Base-by-base conservation (phyloP, 2,113 vertebrate species). In the Tauraco erythrolophus region DNA sequence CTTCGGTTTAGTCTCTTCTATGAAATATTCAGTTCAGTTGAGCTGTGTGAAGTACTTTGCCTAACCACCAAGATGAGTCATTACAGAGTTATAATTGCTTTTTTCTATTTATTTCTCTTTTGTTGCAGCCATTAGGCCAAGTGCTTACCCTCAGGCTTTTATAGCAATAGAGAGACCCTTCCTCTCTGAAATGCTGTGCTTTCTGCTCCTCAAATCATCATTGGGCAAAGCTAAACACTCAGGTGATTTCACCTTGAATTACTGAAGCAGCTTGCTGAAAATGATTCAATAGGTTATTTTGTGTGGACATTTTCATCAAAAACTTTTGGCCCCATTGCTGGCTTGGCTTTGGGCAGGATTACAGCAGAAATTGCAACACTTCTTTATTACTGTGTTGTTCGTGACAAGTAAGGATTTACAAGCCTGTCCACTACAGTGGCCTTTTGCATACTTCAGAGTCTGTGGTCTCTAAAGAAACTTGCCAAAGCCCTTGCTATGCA, bases 71-170 rank as follows among this genome's bases (percentile, higher is more conserved):
- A 45, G 15, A 54, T 70, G 85, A 97, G 35, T 96, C 89, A 91
- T 33, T 54, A 10, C 9, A 92, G 33, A 37, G 24, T 60, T 76
- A 23, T 48, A 74, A 89, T 93, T 93, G 61, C 77, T 84, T 37
- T 94, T 82, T 65, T 87, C 64, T 94, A 57, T 76, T 94, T 88
- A 65, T 97, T 94, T 93, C 74, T 88, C n/a, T 75, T 71, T 61
- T 75, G 56, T 24, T 43, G 31, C 50, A 89, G 53, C 48, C 58
- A 84, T 91, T 86, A 95, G 70, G 68, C 89, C 75, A 95, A 57
- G 76, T 94, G 56, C 57, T 95, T 95, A 88, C 72, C 41, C 56
- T 87, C 6, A 8, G 93, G 61, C 81, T 79, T 71, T 84, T 58
- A 72, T 11, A 88, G 28, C 65, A 68, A 11, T 37, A 65, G 15